Conservation (phyloP, 2,888 invertebrate genomes). For the Caprella mutica region DNA sequence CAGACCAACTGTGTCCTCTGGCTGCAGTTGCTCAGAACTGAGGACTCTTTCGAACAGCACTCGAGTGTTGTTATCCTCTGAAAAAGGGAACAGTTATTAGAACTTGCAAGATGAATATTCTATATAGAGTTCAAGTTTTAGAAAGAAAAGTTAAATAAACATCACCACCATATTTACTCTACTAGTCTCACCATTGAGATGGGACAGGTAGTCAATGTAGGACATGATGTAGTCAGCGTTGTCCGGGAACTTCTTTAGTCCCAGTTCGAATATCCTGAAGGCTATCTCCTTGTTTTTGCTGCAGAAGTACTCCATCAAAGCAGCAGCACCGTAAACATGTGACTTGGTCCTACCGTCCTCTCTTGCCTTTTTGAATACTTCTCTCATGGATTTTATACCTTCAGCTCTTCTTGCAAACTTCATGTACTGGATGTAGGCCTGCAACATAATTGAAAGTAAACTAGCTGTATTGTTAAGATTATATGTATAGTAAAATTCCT, state of each 20-base stretch:
- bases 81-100: slow-evolving; percentile 36
- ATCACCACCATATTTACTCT: too few species aligned
- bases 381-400: slow-evolving; percentile 90
- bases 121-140: too few species aligned
- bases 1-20: slow-evolving; percentile 56
- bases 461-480: too few species aligned
- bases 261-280: slow-evolving; percentile 91
- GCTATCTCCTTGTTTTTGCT: slow-evolving; percentile 96
- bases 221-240: slow-evolving; percentile 89
- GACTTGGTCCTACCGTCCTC: slow-evolving; percentile 73
- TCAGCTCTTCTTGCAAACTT: slow-evolving; percentile 94
- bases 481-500: not conserved
- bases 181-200: slow-evolving; percentile 82
- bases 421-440: slow-evolving; percentile 98
- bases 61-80: slow-evolving; percentile 98
- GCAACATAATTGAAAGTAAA: slow-evolving; percentile 33
- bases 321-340: slow-evolving; percentile 93
- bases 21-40: slow-evolving; percentile 74
- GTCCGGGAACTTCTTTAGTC: slow-evolving; percentile 89
- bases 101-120: too few species aligned
- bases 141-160: too few species aligned
- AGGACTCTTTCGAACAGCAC: slow-evolving; percentile 96
- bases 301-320: slow-evolving; percentile 98
- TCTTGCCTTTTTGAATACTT: slow-evolving; percentile 86
- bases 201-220: slow-evolving; percentile 93